Evolutionary conservation across 2,888 invertebrate genomes (phyloP), one percentile per base, ranked within the genome.

Genomic region (Lacanobia wlatinum): DNA sequence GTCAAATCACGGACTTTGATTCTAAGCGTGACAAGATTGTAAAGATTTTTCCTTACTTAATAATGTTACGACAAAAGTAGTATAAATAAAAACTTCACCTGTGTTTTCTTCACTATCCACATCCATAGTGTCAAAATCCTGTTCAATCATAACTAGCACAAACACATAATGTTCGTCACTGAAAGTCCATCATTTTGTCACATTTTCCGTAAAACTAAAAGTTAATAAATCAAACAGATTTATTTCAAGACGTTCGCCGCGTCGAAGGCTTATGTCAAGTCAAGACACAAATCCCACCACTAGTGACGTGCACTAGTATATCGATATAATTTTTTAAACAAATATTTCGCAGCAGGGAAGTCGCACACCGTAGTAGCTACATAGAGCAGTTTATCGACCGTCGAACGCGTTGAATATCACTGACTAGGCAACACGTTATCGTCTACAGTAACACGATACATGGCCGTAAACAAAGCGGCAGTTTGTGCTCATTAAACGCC

Each of bases 401-500:
- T 78, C 74, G 73, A 73, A 74, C 80, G 76, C 74, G 76, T 84
- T 74, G 69, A 78, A 84, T 86, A 82, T 81, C 83, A 80, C 78
- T 83, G 85, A 87, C 84, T 87, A 85, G 82, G 88, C 83, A 86
- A 77, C 87, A 82, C 89, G 90, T 91, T 93, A 93, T 93, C 92
- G 88, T 84, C 81, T 87, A 72, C 80, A 82, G 91, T 88, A 90
- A 91, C 87, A 83, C 89, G 89, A 91, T 89, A 88, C 82, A 70
- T 69, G 28, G 84, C 82, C 87, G 90, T 90, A 92, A 92, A 92
- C 90, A 92, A 90, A 90, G 79, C 90, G 85, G 88, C 85, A 86
- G 84, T 87, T 73, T 85, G 84, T 82, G 76, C 78, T 84, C 83
- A 88, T 84, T 76, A 86, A 87, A 88, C 87, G 90, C 87, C 84